Percentiles rank a stretch among this genome's conserved stretches.
phyloP scores from a whole-genome alignment of 2,113 vertebrate genomes.

The Nothoprocta perdicaria region DNA sequence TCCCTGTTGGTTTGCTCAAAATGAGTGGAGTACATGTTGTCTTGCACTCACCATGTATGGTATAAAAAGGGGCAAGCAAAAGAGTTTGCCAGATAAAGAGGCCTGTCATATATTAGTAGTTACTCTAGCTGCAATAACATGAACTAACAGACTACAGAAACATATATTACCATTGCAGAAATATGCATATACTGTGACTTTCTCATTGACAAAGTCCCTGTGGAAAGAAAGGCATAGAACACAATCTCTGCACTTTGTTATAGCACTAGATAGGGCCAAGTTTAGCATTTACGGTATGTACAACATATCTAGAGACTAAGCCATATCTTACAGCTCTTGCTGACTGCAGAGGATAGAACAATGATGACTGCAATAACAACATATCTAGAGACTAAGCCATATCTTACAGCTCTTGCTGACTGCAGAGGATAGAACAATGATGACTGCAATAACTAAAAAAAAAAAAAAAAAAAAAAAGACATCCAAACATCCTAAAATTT shows the following conservation, averaged over 20 bases:
- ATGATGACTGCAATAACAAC: background rate
- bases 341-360: background rate
- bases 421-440: background rate
- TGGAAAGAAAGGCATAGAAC: background rate
- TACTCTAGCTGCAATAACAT: background rate
- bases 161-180: background rate
- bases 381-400: background rate
- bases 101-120: background rate
- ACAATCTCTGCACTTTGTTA: background rate
- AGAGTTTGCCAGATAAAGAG: background rate
- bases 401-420: background rate
- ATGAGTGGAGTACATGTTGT: background rate
- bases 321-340: background rate
- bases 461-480: background rate
- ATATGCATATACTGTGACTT: background rate
- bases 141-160: background rate
- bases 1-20: background rate
- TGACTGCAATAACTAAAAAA: background rate
- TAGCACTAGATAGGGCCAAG: background rate
- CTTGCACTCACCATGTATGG: background rate
- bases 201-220: background rate
- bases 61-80: background rate
- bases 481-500: background rate
- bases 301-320: background rate
- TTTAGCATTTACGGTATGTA: background rate